Percentiles rank a stretch among this genome's conserved stretches.
These are phyloP conservation scores for Thaumetopoea pityocampa DNA, from an alignment of 1,140 invertebrate genomes.

Conservation along the genomic window DNA sequence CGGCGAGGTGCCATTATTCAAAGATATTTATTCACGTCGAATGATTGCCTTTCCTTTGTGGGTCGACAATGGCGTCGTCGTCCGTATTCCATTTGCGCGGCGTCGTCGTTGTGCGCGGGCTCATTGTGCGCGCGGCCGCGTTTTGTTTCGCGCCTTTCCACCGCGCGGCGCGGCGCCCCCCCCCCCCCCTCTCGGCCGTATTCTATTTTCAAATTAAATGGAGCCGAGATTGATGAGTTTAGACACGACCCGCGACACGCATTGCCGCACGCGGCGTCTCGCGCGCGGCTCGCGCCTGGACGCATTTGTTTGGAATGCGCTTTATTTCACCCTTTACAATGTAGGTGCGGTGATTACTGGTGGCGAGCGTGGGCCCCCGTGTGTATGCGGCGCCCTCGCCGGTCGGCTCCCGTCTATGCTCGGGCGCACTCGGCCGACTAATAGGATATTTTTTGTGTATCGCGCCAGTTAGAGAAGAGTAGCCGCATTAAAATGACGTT, in stretches of 20 bases:
- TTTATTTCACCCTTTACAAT: constrained; percentile 65
- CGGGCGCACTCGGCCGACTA: constrained; percentile 45
- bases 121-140: constrained; percentile 53
- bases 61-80: constrained; percentile 58
- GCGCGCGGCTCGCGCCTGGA: constrained; percentile 19
- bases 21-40: constrained; percentile 74
- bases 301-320: constrained; percentile 52
- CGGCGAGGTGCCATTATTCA: constrained; percentile 64
- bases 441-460: constrained; percentile 58
- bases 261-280: constrained; percentile 60
- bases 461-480: constrained; percentile 23
- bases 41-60: constrained; percentile 75
- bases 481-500: constrained; percentile 50
- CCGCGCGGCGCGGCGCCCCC: constrained; percentile 35
- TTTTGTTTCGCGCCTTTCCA: constrained; percentile 52
- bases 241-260: constrained; percentile 70
- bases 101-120: constrained; percentile 30
- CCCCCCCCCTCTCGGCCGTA: constrained; percentile 19
- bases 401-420: constrained; percentile 49
- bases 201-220: constrained; percentile 66
- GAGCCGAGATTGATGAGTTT: constrained; percentile 69
- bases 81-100: constrained; percentile 62
- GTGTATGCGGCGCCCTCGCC: constrained; percentile 34
- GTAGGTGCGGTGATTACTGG: constrained; percentile 61
- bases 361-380: constrained; percentile 30